Evolutionary conservation across 2,888 invertebrate genomes (phyloP).

Genomic region (Quadriops clusia): DNA sequence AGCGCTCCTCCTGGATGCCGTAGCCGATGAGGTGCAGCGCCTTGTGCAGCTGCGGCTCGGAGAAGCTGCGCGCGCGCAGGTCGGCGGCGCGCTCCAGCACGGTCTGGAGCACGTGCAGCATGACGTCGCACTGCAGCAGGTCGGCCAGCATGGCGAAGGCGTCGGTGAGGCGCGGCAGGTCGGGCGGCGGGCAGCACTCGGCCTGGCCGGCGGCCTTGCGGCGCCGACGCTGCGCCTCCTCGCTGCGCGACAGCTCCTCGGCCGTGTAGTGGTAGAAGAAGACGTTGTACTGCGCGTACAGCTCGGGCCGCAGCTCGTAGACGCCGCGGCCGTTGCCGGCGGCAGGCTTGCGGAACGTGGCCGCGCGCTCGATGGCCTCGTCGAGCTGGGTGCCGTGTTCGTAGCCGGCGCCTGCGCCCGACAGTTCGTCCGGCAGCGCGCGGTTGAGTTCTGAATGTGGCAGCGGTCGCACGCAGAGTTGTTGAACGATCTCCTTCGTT

Average conservation of each 20-base stretch:
- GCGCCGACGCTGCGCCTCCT: conserved; percentile 80
- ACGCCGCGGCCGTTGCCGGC: conserved; percentile 68
- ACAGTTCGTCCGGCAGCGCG: conserved; percentile 77
- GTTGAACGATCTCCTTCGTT: conserved; percentile 92
- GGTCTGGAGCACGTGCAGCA: conserved; percentile 69
- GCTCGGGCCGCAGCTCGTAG: conserved; percentile 79
- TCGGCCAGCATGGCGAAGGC: conserved; percentile 71
- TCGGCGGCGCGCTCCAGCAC: conserved; percentile 67
- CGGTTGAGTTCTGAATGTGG: conserved; percentile 91
- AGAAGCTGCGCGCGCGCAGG: conserved; percentile 64
- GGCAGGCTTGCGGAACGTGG: conserved; percentile 75
- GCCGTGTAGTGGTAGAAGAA: conserved; percentile 97
- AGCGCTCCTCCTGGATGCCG: conserved; percentile 83
- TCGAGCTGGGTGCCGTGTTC: conserved; percentile 73
- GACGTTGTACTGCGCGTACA: conserved; percentile 81
- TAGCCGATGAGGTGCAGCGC: conserved; percentile 85
- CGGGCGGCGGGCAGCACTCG: conserved; percentile 86
- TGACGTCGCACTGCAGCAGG: conserved; percentile 79
- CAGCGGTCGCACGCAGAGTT: conserved; percentile 87
- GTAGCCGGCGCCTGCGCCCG: too few species aligned
- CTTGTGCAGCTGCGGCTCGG: conserved; percentile 86
- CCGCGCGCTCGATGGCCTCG: conserved; percentile 77
- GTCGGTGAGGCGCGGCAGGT: conserved; percentile 64
- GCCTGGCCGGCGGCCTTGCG: conserved; percentile 65
- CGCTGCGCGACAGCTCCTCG: conserved; percentile 81